Conservation (phyloP, 2,888 invertebrate genomes). For the Harmothoe impar region DNA sequence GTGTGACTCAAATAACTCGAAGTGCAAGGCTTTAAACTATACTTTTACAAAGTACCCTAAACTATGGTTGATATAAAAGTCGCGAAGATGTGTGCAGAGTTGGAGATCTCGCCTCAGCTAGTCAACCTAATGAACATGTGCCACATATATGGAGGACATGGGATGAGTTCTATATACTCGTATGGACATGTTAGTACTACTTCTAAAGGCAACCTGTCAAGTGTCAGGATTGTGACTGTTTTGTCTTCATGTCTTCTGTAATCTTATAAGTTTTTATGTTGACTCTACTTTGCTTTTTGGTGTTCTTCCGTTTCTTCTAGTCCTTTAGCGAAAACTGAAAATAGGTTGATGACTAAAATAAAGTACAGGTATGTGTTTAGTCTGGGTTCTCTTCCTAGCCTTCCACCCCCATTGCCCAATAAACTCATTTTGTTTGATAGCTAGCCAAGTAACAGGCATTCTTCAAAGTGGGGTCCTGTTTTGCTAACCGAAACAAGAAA, state of each 20-base stretch:
- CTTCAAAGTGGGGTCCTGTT: no score
- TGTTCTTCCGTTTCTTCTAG: slow-evolving; percentile 61
- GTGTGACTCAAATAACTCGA: no score
- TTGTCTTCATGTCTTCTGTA: slow-evolving; percentile 22
- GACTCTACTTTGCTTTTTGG: slow-evolving; percentile 49
- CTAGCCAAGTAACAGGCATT: no score
- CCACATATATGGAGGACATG: no score
- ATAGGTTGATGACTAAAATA: slow-evolving; percentile 46
- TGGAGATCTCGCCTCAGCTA: no score
- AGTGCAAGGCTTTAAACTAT: no score
- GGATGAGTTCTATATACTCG: no score
- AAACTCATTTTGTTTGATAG: background rate
- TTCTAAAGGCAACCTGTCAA: slow-evolving; percentile 24
- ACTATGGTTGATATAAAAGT: no score
- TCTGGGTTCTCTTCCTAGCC: slow-evolving; percentile 11
- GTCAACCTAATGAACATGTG: no score
- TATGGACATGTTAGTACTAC: background rate
- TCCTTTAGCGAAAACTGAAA: slow-evolving; percentile 61
- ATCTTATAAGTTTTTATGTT: slow-evolving; percentile 17
- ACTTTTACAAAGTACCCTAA: no score
- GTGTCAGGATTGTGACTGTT: slow-evolving; percentile 38
- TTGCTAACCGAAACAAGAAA: no score
- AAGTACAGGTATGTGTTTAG: slow-evolving; percentile 56
- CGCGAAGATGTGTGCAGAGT: no score
- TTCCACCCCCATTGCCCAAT: background rate